phyloP scores from a whole-genome alignment of 2,113 vertebrate species.

The Noctilio leporinus region DNA sequence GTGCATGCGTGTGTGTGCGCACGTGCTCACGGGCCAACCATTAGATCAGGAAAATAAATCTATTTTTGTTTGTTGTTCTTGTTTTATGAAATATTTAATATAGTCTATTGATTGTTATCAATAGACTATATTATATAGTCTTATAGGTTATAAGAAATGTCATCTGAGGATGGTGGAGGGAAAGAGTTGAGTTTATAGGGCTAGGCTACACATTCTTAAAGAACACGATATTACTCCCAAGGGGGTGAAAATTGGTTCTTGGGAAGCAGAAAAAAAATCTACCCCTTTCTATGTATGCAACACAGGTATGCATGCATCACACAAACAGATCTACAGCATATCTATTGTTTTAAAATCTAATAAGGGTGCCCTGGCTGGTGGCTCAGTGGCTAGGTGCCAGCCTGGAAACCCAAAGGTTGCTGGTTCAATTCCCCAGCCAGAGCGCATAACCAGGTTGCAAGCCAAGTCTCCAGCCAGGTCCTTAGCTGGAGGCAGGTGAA shows the following conservation, averaged over 20 bases:
- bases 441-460: too few species aligned
- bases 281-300: not conserved
- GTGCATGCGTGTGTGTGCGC: not conserved
- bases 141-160: not conserved
- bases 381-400: too few species aligned
- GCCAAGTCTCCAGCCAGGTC: too few species aligned
- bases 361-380: too few species aligned
- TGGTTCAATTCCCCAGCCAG: too few species aligned
- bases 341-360: not conserved
- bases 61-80: not conserved
- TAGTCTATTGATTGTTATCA: not conserved
- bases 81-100: slow-evolving; percentile 8
- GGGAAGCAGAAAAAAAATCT: not conserved
- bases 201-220: not conserved
- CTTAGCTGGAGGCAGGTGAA: too few species aligned
- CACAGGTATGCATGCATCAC: not conserved
- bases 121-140: too few species aligned
- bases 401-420: too few species aligned
- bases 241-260: not conserved
- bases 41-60: not conserved
- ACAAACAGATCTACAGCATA: not conserved
- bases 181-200: not conserved
- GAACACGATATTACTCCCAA: not conserved
- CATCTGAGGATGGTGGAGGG: not conserved
- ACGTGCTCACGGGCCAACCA: not conserved